Conservation (phyloP, 2,888 invertebrate species). For the Cylloceria caligata region DNA sequence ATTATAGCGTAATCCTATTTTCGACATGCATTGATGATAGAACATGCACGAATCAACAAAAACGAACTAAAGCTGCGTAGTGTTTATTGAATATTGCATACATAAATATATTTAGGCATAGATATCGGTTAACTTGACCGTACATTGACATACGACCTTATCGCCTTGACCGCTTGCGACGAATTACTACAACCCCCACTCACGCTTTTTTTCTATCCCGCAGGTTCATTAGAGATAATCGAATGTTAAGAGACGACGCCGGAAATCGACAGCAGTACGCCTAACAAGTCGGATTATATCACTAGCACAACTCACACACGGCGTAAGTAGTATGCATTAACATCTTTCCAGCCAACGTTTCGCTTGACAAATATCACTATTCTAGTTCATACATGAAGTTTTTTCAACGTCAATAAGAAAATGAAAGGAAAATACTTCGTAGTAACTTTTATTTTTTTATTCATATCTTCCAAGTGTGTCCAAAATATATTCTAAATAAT, state of each 20-base stretch:
- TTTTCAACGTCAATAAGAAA: background rate
- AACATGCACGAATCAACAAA: background rate
- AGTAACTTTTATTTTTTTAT: background rate
- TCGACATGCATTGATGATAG: background rate
- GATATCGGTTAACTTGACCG: background rate
- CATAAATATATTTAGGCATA: background rate
- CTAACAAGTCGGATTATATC: no score
- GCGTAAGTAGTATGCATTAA: constrained; percentile 9
- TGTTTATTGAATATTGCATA: background rate
- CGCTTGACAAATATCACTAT: background rate
- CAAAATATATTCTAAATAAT: background rate
- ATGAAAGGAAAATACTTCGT: background rate
- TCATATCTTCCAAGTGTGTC: background rate
- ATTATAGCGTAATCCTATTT: constrained; percentile 6
- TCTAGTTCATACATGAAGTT: background rate
- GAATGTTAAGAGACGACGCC: constrained; percentile 18
- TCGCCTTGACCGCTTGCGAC: constrained; percentile 9
- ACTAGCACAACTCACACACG: no score
- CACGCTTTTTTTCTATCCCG: background rate
- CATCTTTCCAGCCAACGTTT: background rate
- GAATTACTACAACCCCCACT: background rate
- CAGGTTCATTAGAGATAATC: constrained; percentile 1
- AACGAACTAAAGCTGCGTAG: background rate
- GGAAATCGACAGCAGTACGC: background rate
- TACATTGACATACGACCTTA: background rate